Evolutionary conservation across 2,888 invertebrate genomes (phyloP), one percentile per base, ranked within the genome.

Genomic region (Drosophila lacicola): DNA sequence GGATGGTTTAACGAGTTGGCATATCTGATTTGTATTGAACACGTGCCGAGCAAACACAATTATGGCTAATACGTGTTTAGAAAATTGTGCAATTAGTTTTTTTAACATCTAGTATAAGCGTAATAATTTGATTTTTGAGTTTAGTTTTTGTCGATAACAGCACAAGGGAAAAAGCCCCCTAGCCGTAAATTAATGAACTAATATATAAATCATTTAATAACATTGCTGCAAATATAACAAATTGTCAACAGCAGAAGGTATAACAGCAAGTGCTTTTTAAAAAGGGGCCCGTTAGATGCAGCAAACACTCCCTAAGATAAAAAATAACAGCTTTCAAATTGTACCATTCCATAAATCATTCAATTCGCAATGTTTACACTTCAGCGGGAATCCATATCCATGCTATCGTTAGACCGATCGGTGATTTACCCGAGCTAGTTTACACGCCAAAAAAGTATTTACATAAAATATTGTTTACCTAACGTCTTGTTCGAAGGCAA

Each of bases 131-230:
- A 74, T 57, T 58, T 67, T 62, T 17, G n/a, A 61, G 44, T 41
- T 61, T 42, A 51, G 47, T 61, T 74, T 63, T 54, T 71, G 14
- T 29, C 60, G 60, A 78, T 61, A 68, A 49, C 61, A 50, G 53
- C 36, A 21, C 8, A 5, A 34, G 39, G 19, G 45, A 69, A 76
- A 74, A 76, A 70, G 44, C 49, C 76, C 79, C 80, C 50, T 33
- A 34, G 25, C 45, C 39, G 33, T 61, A 67, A 70, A 65, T 70
- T 47, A 51, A 65, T 55, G 54, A 62, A 62, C 47, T 53, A 57
- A 63, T 57, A 81, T 70, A 81, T 78, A 81, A 84, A 81, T 84
- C 62, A 84, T 65, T 60, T 55, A 54, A 62, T 70, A 66, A 68
- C 64, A 53, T 69, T 49, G 19, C 56, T 33, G 21, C 29, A 57